These are phyloP conservation scores for Semaprochilodus insignis DNA, from an alignment of 2,797 vertebrate genomes.

Conservation along the genomic window DNA sequence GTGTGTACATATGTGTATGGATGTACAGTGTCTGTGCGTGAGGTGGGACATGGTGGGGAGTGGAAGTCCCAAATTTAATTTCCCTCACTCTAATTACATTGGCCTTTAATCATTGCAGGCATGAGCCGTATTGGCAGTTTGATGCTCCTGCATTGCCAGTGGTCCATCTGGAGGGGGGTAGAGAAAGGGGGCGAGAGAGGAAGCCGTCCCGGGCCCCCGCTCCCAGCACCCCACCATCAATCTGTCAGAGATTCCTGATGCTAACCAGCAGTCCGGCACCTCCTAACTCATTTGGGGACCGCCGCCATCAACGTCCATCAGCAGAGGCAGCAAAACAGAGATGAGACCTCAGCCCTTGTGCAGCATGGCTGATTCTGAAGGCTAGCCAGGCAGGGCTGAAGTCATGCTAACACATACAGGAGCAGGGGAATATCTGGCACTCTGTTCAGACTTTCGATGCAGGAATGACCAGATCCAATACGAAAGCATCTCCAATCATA, in stretches of 20 bases:
- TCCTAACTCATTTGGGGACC: slow-evolving; percentile 22
- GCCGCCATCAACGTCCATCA: slow-evolving; percentile 32
- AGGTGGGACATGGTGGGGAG: slow-evolving; percentile 77
- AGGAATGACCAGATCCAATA: no score
- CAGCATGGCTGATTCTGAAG: not conserved
- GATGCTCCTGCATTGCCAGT: slow-evolving; percentile 82
- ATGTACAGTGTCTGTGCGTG: slow-evolving; percentile 38
- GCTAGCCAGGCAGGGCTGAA: slow-evolving; percentile 3
- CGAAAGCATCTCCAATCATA: no score
- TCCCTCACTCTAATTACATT: slow-evolving; percentile 92
- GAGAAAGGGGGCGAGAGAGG: slow-evolving; percentile 20
- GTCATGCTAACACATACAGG: slow-evolving; percentile 26
- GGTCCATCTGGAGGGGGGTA: slow-evolving; percentile 82
- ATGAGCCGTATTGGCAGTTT: slow-evolving; percentile 89
- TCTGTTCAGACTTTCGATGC: not conserved
- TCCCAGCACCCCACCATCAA: slow-evolving; percentile 47
- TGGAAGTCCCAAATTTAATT: slow-evolving; percentile 87
- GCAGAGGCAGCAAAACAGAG: slow-evolving; percentile 25
- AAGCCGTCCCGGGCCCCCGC: slow-evolving; percentile 24
- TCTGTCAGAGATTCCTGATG: slow-evolving; percentile 52
- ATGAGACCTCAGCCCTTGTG: not conserved
- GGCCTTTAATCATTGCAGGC: slow-evolving; percentile 95
- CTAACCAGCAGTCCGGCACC: slow-evolving; percentile 42
- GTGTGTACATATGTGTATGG: slow-evolving; percentile 41
- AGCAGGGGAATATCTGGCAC: slow-evolving; percentile 20